A percentile compares a stretch with the other conserved stretches of the same genome.
Conservation (phyloP, 1,140 invertebrate genomes). For the Drosophila sp. region DNA sequence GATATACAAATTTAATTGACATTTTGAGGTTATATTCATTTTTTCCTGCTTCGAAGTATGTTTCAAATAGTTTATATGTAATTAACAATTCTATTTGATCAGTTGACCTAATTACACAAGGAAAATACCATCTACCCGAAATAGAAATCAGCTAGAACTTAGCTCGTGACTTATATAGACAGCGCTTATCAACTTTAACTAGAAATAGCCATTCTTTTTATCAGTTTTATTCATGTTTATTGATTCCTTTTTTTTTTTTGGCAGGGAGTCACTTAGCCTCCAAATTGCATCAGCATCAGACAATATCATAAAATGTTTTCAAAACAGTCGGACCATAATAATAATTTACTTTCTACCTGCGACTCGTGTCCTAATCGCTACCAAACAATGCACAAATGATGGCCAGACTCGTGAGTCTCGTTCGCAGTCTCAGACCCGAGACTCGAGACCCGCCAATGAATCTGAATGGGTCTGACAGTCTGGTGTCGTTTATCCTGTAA, state of each 20-base stretch:
- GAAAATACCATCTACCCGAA: neutral
- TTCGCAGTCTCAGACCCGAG: slow-evolving; percentile 9
- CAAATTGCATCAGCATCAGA: slow-evolving; percentile 46
- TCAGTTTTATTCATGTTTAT: neutral
- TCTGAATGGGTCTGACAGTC: slow-evolving; percentile 14
- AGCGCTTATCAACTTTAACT: slow-evolving; percentile 6
- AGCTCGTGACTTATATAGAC: slow-evolving; percentile 18
- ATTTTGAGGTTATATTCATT: neutral
- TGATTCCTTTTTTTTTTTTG: neutral
- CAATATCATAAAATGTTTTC: slow-evolving; percentile 25
- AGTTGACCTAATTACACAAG: slow-evolving; percentile 17
- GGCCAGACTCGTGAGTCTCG: slow-evolving; percentile 41
- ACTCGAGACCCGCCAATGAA: neutral
- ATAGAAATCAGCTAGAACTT: slow-evolving; percentile 1
- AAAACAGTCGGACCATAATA: neutral
- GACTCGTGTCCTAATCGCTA: slow-evolving; percentile 57
- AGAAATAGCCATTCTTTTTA: slow-evolving; percentile 18
- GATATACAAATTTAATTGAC: too few species aligned
- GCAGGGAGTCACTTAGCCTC: slow-evolving; percentile 13
- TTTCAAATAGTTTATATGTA: neutral
- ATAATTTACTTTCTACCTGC: slow-evolving; percentile 48
- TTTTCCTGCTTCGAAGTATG: too few species aligned
- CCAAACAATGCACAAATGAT: slow-evolving; percentile 59
- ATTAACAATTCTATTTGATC: neutral
- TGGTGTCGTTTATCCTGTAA: slow-evolving; percentile 63